Evolutionary conservation across 2,797 vertebrate genomes (phyloP), one percentile per base, ranked within the genome.

Genomic region (Streptopelia turtur): DNA sequence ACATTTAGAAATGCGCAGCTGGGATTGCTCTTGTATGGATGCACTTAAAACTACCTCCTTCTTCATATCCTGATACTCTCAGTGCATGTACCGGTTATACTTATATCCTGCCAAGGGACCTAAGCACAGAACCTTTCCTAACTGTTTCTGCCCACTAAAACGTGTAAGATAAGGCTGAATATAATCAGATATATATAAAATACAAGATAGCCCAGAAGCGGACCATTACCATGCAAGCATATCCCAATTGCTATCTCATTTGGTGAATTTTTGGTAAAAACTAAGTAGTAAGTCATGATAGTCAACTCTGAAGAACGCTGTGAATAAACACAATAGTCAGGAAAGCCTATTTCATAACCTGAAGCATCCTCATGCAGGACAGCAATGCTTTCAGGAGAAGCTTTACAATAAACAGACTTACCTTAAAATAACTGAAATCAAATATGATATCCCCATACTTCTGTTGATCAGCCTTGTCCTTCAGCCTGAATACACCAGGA

Each of bases 381-480:
- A 85, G 25, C 24, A 89, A 53, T 6, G 18, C 21, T 82, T 79
- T 79, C 60, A 61, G 39, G 17, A 33, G 11, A 64, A 75, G 39
- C 23, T 70, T 27, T 89, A 47, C 12, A 93, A 69, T 16, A 35
- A 68, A 35, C 11, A 9, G 22, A 55, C 65, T 96, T 96, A 99
- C 99, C 98, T 99, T 99, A 94, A 99, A 99, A 86, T 99, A 99
- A 97, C 99, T 99, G 98, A 99, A 99, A 98, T 99, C 99, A 94
- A 99, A 99, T 97, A 99, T 98, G 53, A 99, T 99, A 92, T 99
- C 99, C 76, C 99, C 99, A 43, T 99, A 99, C 96, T 99, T 99
- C 97, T 99, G 99, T 83, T 99, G 99, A 94, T 99, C 99, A 11
- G 98, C 98, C 78, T 99, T 99, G 97, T 99, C 99, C 96, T 98